Base-by-base conservation (phyloP, 2,797 vertebrate species). In the Galagoides demidoff region DNA sequence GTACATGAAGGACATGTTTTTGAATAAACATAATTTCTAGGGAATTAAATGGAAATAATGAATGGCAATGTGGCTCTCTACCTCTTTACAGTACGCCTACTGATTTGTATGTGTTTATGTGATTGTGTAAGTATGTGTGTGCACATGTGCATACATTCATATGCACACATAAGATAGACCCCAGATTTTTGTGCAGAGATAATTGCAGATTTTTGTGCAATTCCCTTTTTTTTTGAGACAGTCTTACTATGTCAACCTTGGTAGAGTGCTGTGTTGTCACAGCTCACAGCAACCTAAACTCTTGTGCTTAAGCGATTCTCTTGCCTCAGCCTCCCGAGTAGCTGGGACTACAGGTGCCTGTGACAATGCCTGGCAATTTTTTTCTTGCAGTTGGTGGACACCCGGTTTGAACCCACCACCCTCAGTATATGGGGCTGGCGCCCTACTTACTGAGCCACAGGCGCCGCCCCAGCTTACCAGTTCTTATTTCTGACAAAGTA, bases 11-110 rank as follows among this genome's bases (percentile, higher is more conserved):
- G n/a, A 23, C 37, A 37, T 0, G 11, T 12, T 79, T 68, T 84
- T 70, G 1, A 83, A 83, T 57, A 64, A 71, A 37, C 66, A 14
- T 17, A 89, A 59, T 73, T 82, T 85, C 23, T 71, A 49, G 34
- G 45, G n/a, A n/a, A 45, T 81, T 14, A 88, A 90, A 71, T 64
- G 3, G 89, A 95, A 95, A 63, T 52, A 77, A 81, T 71, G 23
- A 79, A 27, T 81, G 43, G 85, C 37, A 2, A 49, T 76, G 63
- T 85, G 10, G 10, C 5, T 45, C 1, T 20, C 4, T 37, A 23
- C 2, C 55, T 37, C 89, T 81, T 93, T 55, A 66, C 4, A 74
- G 1, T 43, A 14, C 31, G 55, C 6, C 3, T 1, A 66, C 2
- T 52, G 29, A 49, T 52, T 1, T 25, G 0, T 31, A 5, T 25